Percentiles rank a stretch among this genome's conserved stretches.
Conservation (phyloP, 2,113 vertebrate species). For the Eclectus roratus region DNA sequence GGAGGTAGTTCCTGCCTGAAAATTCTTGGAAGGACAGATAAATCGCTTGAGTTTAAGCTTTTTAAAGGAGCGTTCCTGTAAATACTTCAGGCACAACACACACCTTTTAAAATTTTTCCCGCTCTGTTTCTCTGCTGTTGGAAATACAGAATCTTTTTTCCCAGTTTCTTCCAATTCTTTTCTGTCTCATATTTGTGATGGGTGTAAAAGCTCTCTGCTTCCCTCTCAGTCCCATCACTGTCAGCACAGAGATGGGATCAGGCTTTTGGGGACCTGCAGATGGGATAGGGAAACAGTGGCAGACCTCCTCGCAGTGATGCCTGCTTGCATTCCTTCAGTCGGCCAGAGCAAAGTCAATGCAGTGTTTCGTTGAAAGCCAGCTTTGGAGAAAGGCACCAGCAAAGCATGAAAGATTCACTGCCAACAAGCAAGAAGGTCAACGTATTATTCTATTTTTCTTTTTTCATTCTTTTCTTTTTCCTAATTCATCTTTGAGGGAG, state of each 20-base stretch:
- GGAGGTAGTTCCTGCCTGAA: slow-evolving; percentile 26
- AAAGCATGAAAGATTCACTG: background rate
- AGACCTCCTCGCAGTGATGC: background rate
- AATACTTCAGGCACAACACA: background rate
- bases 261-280: background rate
- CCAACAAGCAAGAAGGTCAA: background rate
- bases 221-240: background rate
- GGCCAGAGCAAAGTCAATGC: background rate
- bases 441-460: background rate
- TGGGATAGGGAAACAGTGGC: background rate
- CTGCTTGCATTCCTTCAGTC: background rate
- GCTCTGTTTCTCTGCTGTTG: background rate
- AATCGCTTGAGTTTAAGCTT: slow-evolving; percentile 32
- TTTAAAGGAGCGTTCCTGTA: background rate
- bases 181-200: background rate
- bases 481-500: background rate
- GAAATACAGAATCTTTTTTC: background rate
- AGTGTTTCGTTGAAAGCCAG: background rate
- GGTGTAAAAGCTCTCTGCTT: background rate
- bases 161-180: background rate
- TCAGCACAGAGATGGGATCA: background rate
- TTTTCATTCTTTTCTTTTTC: background rate
- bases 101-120: background rate
- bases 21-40: slow-evolving; percentile 41
- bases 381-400: background rate